phyloP scores from a whole-genome alignment of 2,797 vertebrate species.

The Amblyopsis hoosieri region DNA sequence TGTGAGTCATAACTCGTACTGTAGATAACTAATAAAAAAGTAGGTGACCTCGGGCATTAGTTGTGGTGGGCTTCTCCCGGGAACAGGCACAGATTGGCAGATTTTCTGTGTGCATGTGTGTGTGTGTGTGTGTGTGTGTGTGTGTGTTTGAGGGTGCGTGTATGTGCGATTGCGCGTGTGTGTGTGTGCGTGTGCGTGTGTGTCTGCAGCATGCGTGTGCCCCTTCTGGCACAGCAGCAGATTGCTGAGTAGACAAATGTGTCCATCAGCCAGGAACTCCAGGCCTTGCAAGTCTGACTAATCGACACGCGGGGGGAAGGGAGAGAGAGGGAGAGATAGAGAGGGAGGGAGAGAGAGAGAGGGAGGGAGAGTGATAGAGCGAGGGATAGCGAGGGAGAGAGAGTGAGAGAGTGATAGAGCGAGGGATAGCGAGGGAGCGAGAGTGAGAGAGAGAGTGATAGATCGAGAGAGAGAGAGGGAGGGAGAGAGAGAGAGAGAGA shows the following conservation, averaged over 20 bases:
- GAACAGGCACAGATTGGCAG: slow-evolving; percentile 43
- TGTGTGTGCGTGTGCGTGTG: neutral
- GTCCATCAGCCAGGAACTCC: slow-evolving; percentile 64
- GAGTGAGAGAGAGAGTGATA: slow-evolving; percentile 1
- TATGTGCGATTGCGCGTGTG: neutral
- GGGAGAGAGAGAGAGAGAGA: neutral
- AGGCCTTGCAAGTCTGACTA: slow-evolving; percentile 61
- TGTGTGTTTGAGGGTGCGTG: no score
- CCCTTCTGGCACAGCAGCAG: slow-evolving; percentile 51
- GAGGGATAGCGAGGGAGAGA: neutral
- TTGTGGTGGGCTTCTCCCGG: slow-evolving; percentile 34
- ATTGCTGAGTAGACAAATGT: slow-evolving; percentile 74
- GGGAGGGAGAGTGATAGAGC: no score
- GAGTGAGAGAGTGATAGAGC: neutral
- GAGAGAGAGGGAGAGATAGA: neutral
- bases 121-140: neutral
- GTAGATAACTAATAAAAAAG: slow-evolving; percentile 46
- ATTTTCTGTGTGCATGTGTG: slow-evolving; percentile 6
- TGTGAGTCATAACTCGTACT: slow-evolving; percentile 33
- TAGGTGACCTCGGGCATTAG: slow-evolving; percentile 52
- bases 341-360: neutral
- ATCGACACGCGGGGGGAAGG: slow-evolving; percentile 48
- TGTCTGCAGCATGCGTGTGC: slow-evolving; percentile 16
- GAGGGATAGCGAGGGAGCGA: slow-evolving; percentile 22
- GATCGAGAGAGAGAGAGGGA: neutral